Percentiles rank a stretch among this genome's conserved stretches.
Conservation (phyloP, 2,888 invertebrate genomes). For the Caenorhabditis sinica region DNA sequence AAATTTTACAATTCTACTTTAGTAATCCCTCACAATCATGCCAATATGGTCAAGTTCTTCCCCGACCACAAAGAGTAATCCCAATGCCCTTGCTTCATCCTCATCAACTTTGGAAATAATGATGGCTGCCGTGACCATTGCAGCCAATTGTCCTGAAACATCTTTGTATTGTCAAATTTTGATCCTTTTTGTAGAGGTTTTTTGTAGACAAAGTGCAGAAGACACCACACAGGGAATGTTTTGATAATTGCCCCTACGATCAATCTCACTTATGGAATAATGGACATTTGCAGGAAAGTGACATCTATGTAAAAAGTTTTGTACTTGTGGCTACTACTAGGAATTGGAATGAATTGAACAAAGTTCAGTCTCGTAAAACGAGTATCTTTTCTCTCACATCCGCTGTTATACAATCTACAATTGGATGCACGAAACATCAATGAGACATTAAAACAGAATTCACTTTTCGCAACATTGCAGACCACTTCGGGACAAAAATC, state of each 20-base stretch:
- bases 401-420: constrained; percentile 50
- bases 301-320: constrained; percentile 8
- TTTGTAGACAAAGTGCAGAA: constrained; percentile 47
- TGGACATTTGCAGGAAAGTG: constrained; percentile 21
- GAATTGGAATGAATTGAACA: constrained; percentile 37
- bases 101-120: constrained; percentile 69
- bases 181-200: constrained; percentile 1
- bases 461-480: constrained; percentile 43
- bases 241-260: constrained; percentile 54
- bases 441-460: constrained; percentile 36
- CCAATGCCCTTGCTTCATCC: constrained; percentile 74
- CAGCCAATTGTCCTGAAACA: constrained; percentile 78
- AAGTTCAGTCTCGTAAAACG: constrained; percentile 44
- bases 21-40: constrained; percentile 75
- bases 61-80: constrained; percentile 81
- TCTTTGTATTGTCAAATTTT: constrained; percentile 33
- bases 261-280: constrained; percentile 56
- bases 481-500: constrained; percentile 22
- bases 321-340: constrained; percentile 32
- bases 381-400: constrained; percentile 31
- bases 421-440: constrained; percentile 36
- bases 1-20: background rate
- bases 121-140: constrained; percentile 79
- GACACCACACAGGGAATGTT: constrained; percentile 33
- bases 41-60: constrained; percentile 82